Evolutionary conservation across 2,113 vertebrate species (phyloP).

Genomic region (Oenanthe oenanthe): DNA sequence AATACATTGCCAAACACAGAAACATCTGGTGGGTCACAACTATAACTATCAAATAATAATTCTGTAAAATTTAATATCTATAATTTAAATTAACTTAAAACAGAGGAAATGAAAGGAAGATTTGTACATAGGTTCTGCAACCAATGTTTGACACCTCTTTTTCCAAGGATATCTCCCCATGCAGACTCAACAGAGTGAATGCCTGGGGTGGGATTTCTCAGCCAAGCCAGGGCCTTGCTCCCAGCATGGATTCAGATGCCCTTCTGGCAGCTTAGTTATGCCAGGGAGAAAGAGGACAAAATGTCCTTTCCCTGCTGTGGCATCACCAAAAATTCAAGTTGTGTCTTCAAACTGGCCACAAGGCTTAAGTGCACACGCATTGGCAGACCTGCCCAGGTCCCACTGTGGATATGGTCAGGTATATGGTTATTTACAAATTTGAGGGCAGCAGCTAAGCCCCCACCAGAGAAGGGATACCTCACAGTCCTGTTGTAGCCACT

Average conservation of each 20-base stretch:
- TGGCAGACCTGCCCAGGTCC: background rate
- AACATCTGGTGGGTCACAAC: background rate
- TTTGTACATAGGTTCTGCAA: background rate
- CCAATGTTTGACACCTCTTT: rapidly evolving
- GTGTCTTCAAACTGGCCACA: rapidly evolving
- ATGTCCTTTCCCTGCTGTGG: background rate
- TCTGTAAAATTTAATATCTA: background rate
- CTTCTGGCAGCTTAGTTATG: background rate
- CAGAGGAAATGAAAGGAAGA: background rate
- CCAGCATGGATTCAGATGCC: background rate
- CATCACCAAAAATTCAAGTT: background rate
- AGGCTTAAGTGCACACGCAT: rapidly evolving
- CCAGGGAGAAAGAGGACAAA: background rate
- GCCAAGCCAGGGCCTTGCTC: background rate
- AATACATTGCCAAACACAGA: background rate
- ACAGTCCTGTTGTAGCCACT: background rate
- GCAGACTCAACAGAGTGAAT: background rate
- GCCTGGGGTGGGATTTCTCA: background rate
- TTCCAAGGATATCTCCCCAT: background rate
- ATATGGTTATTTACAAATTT: background rate
- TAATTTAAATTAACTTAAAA: background rate
- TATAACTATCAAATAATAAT: background rate
- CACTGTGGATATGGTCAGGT: background rate
- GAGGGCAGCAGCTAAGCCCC: background rate
- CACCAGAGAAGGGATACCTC: background rate